phyloP scores from a whole-genome alignment of 2,797 vertebrate species.

The Lerista edwardsae region DNA sequence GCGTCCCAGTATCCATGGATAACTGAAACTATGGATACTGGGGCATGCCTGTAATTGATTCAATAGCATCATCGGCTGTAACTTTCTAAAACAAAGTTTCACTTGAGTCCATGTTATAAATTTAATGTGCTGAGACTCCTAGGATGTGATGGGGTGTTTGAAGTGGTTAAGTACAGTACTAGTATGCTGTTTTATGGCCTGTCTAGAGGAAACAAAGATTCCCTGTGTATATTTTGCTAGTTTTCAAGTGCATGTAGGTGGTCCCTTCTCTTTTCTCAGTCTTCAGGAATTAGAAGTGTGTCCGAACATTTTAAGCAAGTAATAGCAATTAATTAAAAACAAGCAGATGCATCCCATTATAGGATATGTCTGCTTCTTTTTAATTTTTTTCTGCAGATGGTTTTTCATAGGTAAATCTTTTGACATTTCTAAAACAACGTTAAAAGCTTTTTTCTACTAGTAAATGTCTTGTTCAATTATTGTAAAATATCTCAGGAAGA shows the following conservation, averaged over 20 bases:
- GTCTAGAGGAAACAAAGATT: constrained; percentile 5
- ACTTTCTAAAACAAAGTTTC: not conserved
- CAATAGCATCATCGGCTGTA: constrained; percentile 4
- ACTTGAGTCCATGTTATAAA: not conserved
- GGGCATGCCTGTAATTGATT: no score
- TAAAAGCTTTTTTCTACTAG: not conserved
- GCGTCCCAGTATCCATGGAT: no score
- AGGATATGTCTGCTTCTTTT: not conserved
- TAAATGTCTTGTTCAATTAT: not conserved
- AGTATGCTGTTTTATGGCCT: not conserved
- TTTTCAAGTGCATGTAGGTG: not conserved
- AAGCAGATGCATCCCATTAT: not conserved
- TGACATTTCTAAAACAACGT: not conserved
- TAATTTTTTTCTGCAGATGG: not conserved
- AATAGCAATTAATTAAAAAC: not conserved
- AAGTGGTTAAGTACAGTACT: not conserved
- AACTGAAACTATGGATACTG: no score
- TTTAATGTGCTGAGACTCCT: not conserved
- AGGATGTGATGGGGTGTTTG: constrained; percentile 1
- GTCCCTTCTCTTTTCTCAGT: not conserved
- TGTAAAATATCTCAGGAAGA: not conserved
- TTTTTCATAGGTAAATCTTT: not conserved
- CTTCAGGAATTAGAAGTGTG: not conserved
- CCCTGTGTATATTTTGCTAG: not conserved
- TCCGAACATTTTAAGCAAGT: constrained; percentile 26